These are phyloP conservation scores for Galeopsomyia nigrocyanea DNA, from an alignment of 2,888 invertebrate species.

Conservation along the genomic window DNA sequence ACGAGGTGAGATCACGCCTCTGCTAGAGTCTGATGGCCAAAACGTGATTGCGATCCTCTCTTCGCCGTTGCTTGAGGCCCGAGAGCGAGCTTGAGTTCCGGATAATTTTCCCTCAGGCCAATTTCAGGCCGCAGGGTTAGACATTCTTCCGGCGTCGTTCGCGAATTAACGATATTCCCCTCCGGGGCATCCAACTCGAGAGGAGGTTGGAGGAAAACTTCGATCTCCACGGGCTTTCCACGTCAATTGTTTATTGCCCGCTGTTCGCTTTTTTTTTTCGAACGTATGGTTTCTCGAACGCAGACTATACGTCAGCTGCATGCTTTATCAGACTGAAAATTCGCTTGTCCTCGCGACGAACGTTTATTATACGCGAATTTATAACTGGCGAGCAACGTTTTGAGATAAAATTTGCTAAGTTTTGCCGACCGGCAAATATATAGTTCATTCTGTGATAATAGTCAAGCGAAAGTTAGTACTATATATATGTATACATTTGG, in stretches of 20 bases:
- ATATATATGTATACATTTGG: conserved; percentile 14
- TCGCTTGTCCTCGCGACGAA: conserved; percentile 23
- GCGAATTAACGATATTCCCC: conserved; percentile 34
- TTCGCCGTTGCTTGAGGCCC: background rate
- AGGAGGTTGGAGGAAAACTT: no score
- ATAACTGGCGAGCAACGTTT: conserved; percentile 2
- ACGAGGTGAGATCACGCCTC: conserved; percentile 46
- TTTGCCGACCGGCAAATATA: conserved; percentile 13
- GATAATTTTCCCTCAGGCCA: conserved; percentile 19
- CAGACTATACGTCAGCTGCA: background rate
- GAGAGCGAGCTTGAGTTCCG: background rate
- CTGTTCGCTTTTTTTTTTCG: no score
- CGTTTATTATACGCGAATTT: conserved; percentile 5
- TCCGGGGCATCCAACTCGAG: no score
- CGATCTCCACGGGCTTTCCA: no score
- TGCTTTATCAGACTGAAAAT: conserved; percentile 20
- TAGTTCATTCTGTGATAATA: conserved; percentile 38
- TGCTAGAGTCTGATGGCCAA: conserved; percentile 40
- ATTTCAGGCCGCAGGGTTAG: conserved; percentile 28
- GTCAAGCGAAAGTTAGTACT: conserved; percentile 28
- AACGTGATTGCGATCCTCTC: conserved; percentile 41
- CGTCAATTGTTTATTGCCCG: no score
- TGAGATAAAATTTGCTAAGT: conserved; percentile 35
- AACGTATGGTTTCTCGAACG: background rate
- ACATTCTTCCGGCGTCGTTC: conserved; percentile 34